A percentile compares a stretch with the other conserved stretches of the same genome.
Evolutionary conservation across 2,888 invertebrate species (phyloP).

Genomic region (Phasia obesa): DNA sequence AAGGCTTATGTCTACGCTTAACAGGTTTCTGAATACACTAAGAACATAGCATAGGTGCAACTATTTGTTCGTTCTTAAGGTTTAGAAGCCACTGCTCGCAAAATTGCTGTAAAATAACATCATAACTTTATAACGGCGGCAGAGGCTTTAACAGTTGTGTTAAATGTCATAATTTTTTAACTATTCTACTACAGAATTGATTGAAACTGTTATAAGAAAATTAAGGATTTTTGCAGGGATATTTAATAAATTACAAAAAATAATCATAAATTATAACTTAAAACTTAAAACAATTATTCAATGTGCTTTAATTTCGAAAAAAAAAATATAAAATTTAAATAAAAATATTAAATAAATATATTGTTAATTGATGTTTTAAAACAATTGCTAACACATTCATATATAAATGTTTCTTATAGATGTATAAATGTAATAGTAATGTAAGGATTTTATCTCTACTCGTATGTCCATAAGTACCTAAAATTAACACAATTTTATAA

Average conservation of each 20-base stretch:
- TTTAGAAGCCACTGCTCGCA: constrained; percentile 35
- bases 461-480: constrained; percentile 67
- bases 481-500: constrained; percentile 40
- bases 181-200: no score
- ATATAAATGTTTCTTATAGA: constrained; percentile 44
- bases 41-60: constrained; percentile 28
- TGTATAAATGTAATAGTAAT: constrained; percentile 24
- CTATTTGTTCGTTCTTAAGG: neutral
- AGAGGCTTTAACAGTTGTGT: no score
- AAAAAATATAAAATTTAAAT: constrained; percentile 7
- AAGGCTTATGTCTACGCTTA: constrained; percentile 11
- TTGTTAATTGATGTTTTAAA: constrained; percentile 41
- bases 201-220: neutral
- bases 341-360: neutral
- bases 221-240: constrained; percentile 64
- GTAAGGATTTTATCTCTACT: constrained; percentile 35
- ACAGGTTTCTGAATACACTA: constrained; percentile 32
- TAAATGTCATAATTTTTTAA: no score
- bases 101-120: constrained; percentile 4
- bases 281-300: constrained; percentile 60
- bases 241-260: constrained; percentile 17
- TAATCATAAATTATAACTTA: constrained; percentile 5
- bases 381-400: neutral
- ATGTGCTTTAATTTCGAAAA: constrained; percentile 55
- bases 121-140: no score